These are phyloP conservation scores for Hemicordylus capensis DNA, from an alignment of 2,113 vertebrate species.

Conservation along the genomic window DNA sequence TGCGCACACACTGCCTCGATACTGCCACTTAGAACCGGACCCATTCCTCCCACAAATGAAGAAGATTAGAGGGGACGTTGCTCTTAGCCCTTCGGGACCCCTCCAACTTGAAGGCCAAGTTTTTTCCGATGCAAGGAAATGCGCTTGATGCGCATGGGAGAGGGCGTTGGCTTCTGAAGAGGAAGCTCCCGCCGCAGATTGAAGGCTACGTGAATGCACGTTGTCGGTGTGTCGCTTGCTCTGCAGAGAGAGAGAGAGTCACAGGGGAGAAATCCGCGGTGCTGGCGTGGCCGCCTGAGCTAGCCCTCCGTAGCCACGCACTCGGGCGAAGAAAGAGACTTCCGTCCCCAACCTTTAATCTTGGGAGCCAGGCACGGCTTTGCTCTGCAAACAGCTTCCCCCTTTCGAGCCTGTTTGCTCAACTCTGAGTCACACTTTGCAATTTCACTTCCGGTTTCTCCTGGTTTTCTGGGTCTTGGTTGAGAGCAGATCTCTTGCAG, in stretches of 20 bases:
- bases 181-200: not conserved
- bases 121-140: not conserved
- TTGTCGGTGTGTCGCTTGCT: not conserved
- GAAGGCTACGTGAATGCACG: not conserved
- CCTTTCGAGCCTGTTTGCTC: not conserved
- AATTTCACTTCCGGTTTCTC: slow-evolving; percentile 16
- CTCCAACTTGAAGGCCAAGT: not conserved
- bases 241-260: too few relatives aligned
- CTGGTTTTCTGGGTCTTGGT: not conserved
- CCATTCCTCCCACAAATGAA: too few relatives aligned
- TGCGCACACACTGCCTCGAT: too few relatives aligned
- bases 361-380: not conserved
- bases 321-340: too few relatives aligned
- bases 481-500: too few relatives aligned
- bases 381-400: not conserved
- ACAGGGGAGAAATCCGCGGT: not conserved
- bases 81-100: not conserved
- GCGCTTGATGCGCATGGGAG: not conserved
- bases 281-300: not conserved
- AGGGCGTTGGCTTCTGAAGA: not conserved
- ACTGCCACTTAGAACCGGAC: too few relatives aligned
- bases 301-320: not conserved
- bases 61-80: too few relatives aligned
- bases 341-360: too few relatives aligned
- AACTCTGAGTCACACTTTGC: not conserved